Evolutionary conservation across 2,797 vertebrate genomes (phyloP), one percentile per base, ranked within the genome.

Genomic region (Hyperoplus immaculatus): DNA sequence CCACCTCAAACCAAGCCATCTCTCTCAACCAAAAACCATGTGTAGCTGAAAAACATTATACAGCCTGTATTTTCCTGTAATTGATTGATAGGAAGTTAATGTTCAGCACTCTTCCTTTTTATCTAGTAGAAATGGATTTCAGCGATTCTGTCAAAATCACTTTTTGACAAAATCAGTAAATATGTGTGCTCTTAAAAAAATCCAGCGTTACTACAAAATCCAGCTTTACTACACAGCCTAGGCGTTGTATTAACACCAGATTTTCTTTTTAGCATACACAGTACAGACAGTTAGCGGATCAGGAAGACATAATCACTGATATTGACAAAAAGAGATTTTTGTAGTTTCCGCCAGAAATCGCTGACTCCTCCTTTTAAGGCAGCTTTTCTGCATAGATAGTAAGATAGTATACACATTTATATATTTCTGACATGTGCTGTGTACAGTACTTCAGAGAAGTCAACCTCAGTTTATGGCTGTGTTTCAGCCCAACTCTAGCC

Each of bases 1-100:
- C 87, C 71, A 29, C 75, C 75, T 56, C 81, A 77, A 85, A 83
- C 10, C 60, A 77, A 82, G 42, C 72, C 59, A 59, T 49, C 69
- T 69, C 53, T 50, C 67, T 43, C 74, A 29, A 3, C 29, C 29
- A 29, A 29, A 29, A 29, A 29, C 29, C 29, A 29, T 29, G 29
- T 29, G n/a, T 55, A 55, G 29, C 43, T 18, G 16, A 53, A 62
- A 45, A 58, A 21, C 53, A 41, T 29, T 67, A n/a, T 10, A 45
- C 21, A n/a, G 18, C 15, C 7, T 67, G 14, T 5, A 18, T 43
- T 71, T 67, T 60, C 18, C 29, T 29, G 29, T 29, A 29, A 29
- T 29, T 29, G 29, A 43, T 80, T 45, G 7, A 10, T 15, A n/a
- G 36, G 53, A 57, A 47, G 29, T 10, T n/a, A 41, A 74, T 64